Conservation (phyloP, 2,888 invertebrate genomes). For the Cyclophora punctaria region DNA sequence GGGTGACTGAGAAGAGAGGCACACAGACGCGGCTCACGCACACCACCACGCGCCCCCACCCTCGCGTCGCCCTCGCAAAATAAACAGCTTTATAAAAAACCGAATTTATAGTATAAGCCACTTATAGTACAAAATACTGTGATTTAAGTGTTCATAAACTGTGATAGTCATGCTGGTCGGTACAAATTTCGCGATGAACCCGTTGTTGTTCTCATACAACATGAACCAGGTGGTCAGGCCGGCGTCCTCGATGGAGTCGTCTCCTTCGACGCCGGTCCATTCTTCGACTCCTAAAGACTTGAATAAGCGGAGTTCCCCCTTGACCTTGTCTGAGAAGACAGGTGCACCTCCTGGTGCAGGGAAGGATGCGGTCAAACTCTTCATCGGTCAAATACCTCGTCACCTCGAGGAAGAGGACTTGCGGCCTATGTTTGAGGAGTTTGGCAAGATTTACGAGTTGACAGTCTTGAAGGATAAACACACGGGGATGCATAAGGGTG, state of each 20-base stretch:
- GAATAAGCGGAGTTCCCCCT: conserved; percentile 37
- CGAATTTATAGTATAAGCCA: conserved; percentile 68
- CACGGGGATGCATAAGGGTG: conserved; percentile 97
- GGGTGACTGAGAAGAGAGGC: conserved; percentile 48
- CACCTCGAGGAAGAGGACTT: conserved; percentile 91
- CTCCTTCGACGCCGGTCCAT: conserved; percentile 64
- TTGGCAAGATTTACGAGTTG: conserved; percentile 95
- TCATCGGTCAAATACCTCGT: conserved; percentile 94
- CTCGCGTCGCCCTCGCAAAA: conserved; percentile 41
- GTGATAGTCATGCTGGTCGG: conserved; percentile 65
- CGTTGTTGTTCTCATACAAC: conserved; percentile 55
- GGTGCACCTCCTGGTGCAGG: conserved; percentile 65
- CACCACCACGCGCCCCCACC: conserved; percentile 41
- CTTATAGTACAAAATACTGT: conserved; percentile 63
- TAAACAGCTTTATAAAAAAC: conserved; percentile 71
- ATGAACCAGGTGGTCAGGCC: conserved; percentile 33
- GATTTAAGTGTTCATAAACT: conserved; percentile 59
- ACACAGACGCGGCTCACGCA: conserved; percentile 38
- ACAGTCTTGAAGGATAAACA: conserved; percentile 95
- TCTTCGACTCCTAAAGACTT: conserved; percentile 26
- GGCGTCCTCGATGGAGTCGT: conserved; percentile 40
- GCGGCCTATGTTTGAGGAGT: conserved; percentile 93
- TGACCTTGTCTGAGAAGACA: conserved; percentile 60
- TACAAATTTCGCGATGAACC: conserved; percentile 52
- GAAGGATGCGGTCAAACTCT: conserved; percentile 84